Evolutionary conservation across 2,888 invertebrate genomes (phyloP).

Genomic region (Calameuta filiformis): DNA sequence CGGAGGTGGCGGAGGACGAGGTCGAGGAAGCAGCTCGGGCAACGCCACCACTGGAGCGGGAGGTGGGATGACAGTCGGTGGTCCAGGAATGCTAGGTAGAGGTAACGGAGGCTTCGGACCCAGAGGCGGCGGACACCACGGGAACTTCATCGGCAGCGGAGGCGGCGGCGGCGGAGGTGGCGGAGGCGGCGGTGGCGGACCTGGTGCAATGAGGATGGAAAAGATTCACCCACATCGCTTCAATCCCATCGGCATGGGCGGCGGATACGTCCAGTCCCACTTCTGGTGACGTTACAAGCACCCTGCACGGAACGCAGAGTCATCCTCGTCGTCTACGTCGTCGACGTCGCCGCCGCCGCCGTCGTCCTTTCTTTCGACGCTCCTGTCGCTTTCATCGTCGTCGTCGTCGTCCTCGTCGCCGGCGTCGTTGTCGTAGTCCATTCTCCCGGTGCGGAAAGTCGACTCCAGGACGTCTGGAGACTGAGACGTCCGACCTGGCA

Average conservation of each 20-base stretch:
- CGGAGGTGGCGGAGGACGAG: constrained; percentile 35
- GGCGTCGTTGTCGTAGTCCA: neutral
- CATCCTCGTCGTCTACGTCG: neutral
- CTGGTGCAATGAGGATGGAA: constrained; percentile 64
- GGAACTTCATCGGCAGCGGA: constrained; percentile 50
- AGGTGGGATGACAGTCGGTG: constrained; percentile 35
- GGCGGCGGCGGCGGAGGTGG: constrained; percentile 10
- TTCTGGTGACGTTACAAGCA: constrained; percentile 57
- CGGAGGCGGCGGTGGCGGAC: constrained; percentile 44
- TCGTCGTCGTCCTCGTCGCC: too few species aligned
- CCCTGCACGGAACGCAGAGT: neutral
- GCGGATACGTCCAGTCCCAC: constrained; percentile 61
- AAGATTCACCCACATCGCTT: constrained; percentile 64
- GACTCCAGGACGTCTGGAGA: neutral
- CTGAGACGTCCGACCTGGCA: neutral
- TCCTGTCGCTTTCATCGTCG: neutral
- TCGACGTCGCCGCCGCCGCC: too few species aligned
- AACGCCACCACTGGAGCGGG: constrained; percentile 45
- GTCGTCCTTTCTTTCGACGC: neutral
- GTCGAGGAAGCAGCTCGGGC: constrained; percentile 39
- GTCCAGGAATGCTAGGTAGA: constrained; percentile 52
- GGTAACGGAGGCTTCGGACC: constrained; percentile 56
- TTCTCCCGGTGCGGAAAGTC: neutral
- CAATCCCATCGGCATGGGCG: constrained; percentile 63
- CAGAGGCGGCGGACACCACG: constrained; percentile 53